Evolutionary conservation across 2,797 vertebrate species (phyloP).

Genomic region (Potorous gilbertii): DNA sequence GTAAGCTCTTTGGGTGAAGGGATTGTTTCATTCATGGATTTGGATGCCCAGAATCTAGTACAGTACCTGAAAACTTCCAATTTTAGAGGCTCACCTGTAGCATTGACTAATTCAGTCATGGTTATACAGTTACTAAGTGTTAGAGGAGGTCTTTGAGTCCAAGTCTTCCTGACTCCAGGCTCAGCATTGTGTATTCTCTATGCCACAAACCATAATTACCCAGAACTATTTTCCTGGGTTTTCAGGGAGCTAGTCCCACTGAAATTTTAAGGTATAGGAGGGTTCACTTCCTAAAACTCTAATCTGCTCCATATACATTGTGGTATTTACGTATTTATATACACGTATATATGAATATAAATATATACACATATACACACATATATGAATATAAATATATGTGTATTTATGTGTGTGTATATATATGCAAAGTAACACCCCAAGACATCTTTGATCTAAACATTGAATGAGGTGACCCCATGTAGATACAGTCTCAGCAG

Average conservation of each 20-base stretch:
- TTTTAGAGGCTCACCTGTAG: neutral
- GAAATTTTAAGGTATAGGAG: neutral
- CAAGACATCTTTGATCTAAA: neutral
- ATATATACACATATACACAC: too few species aligned
- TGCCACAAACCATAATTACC: neutral
- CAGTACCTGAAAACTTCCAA: neutral
- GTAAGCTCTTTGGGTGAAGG: neutral
- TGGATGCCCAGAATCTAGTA: neutral
- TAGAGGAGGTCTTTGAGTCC: neutral
- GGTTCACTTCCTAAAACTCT: neutral
- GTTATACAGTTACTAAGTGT: neutral
- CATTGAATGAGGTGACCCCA: neutral
- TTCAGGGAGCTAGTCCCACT: neutral
- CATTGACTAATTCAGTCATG: neutral
- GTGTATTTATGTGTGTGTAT: too few species aligned
- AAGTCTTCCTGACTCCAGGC: neutral
- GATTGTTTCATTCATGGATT: neutral
- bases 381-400: too few species aligned
- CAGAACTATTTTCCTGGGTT: neutral
- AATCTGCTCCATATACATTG: neutral
- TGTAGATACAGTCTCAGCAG: neutral
- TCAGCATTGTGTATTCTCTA: neutral
- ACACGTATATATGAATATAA: neutral
- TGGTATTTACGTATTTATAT: neutral
- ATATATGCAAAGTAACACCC: neutral